phyloP scores from a whole-genome alignment of 2,888 invertebrate genomes.

The Callyntrura guangdongensis region DNA sequence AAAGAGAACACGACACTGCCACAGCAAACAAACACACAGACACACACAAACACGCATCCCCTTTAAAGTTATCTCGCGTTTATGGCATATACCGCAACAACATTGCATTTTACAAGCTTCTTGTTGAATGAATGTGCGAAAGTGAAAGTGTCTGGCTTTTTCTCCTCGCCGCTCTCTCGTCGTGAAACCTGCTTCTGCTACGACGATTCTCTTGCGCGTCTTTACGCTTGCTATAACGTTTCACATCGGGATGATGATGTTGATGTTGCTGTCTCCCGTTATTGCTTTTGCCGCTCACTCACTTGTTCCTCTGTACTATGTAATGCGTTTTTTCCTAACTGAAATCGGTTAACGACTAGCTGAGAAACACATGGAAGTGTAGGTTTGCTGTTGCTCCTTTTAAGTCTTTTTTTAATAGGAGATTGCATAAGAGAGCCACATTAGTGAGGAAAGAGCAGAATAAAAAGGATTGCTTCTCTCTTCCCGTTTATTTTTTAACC shows the following conservation, averaged over 20 bases:
- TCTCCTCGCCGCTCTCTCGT: neutral
- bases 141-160: conserved; percentile 60
- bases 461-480: conserved; percentile 3
- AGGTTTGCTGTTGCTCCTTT: conserved; percentile 42
- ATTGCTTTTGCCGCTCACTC: conserved; percentile 65
- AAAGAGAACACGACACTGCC: conserved; percentile 17
- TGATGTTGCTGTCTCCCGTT: conserved; percentile 49
- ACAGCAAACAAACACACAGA: neutral
- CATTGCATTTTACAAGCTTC: conserved; percentile 40
- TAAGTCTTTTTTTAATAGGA: conserved; percentile 20
- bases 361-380: conserved; percentile 44
- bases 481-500: neutral
- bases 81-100: conserved; percentile 18
- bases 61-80: conserved; percentile 31
- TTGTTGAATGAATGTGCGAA: conserved; percentile 45
- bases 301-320: conserved; percentile 58
- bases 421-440: conserved; percentile 28
- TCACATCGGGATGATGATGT: conserved; percentile 24
- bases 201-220: conserved; percentile 9
- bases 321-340: conserved; percentile 39
- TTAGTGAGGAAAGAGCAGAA: neutral
- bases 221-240: conserved; percentile 10
- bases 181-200: conserved; percentile 6
- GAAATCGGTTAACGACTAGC: neutral
- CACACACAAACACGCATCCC: neutral